phyloP scores from a whole-genome alignment of 2,797 vertebrate genomes.

The Salarias fasciatus region DNA sequence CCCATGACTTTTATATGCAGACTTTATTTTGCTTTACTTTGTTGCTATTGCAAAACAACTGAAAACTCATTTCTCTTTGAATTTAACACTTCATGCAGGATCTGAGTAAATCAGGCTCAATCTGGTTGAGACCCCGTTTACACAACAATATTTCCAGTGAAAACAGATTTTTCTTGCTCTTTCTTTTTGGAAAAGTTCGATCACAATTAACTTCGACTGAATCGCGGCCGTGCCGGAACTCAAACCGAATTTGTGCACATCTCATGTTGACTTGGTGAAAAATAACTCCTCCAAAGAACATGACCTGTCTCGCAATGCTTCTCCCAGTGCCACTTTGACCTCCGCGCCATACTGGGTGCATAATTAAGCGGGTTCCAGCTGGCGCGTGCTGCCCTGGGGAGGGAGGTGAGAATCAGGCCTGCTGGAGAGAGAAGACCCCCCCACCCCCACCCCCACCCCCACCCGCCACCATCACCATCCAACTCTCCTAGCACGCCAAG shows the following conservation, averaged over 20 bases:
- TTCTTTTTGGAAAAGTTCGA: no score
- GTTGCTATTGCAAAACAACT: no score
- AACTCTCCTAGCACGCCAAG: conserved; percentile 53
- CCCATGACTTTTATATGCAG: no score
- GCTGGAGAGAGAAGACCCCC: conserved; percentile 38
- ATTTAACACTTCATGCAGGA: no score
- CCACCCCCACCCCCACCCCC: neutral
- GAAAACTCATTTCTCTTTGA: no score
- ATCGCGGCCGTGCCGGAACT: no score
- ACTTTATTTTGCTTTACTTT: no score
- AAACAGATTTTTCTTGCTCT: no score
- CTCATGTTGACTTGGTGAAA: neutral
- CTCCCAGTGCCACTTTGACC: conserved; percentile 59
- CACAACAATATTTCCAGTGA: no score
- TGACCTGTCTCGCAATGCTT: conserved; percentile 38
- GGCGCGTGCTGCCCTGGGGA: conserved; percentile 65
- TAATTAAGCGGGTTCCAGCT: conserved; percentile 76
- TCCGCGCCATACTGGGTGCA: conserved; percentile 57
- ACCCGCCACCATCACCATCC: conserved; percentile 12
- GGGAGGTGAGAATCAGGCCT: conserved; percentile 70
- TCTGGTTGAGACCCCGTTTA: no score
- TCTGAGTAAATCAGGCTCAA: no score
- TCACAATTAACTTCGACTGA: no score
- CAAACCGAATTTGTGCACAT: neutral
- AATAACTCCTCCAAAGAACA: conserved; percentile 49